Evolutionary conservation across 1,140 invertebrate species (phyloP).

Genomic region (Babylonia areolata): DNA sequence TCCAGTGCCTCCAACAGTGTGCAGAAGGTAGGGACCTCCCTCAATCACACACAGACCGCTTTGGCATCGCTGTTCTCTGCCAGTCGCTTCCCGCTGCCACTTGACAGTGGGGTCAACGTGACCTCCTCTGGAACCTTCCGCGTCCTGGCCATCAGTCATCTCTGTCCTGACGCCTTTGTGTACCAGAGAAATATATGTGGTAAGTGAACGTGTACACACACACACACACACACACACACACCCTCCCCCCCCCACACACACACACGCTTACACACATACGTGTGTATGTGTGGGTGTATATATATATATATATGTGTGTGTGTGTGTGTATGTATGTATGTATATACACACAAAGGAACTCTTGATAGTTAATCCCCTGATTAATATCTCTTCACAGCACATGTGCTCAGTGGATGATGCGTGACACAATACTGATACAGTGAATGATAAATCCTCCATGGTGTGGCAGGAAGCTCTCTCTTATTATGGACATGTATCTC

Average conservation of each 20-base stretch:
- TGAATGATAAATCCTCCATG: no score
- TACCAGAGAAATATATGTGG: slow-evolving; percentile 26
- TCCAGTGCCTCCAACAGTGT: neutral
- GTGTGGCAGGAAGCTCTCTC: no score
- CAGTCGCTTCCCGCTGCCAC: neutral
- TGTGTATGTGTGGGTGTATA: neutral
- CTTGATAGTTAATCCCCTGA: no score
- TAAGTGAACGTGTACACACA: neutral
- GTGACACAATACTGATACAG: no score
- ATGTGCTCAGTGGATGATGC: no score
- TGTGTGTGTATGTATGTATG: no score
- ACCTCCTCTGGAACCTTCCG: neutral
- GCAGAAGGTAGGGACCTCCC: neutral
- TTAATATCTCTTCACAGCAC: no score
- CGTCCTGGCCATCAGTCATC: neutral
- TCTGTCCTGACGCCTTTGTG: slow-evolving; percentile 29
- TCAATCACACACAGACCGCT: neutral
- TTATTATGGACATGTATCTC: no score
- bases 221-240: no score
- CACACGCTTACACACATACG: neutral
- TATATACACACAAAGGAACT: no score
- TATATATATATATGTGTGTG: no score
- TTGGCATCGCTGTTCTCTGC: neutral
- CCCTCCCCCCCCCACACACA: neutral
- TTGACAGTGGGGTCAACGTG: slow-evolving; percentile 26